These are phyloP conservation scores for Heliconius nattereri DNA, from an alignment of 1,140 invertebrate genomes.

Conservation along the genomic window DNA sequence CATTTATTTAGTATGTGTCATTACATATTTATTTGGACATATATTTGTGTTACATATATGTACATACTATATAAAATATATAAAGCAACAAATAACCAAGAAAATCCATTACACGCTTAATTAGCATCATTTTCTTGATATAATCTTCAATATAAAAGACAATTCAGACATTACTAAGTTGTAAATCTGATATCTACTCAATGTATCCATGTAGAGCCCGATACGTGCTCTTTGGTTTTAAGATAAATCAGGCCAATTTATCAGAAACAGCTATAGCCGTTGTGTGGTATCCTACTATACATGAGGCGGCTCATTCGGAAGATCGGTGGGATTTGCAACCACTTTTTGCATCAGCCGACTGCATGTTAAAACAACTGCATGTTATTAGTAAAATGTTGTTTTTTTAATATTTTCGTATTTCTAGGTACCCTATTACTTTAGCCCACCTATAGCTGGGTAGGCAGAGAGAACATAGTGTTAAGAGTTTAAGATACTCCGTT, in stretches of 20 bases:
- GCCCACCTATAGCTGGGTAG: too few relatives aligned
- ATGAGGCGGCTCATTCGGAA: constrained; percentile 28
- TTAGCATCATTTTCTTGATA: background rate
- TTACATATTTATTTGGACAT: too few relatives aligned
- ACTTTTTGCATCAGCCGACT: constrained; percentile 18
- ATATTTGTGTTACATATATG: background rate
- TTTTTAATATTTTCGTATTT: too few relatives aligned
- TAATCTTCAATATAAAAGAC: background rate
- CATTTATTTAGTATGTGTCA: background rate
- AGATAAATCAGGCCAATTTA: constrained; percentile 54
- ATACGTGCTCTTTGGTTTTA: constrained; percentile 38
- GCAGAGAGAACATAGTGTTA: background rate
- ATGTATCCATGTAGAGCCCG: constrained; percentile 20
- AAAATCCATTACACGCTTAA: background rate
- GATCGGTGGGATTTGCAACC: constrained; percentile 25
- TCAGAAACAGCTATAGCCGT: constrained; percentile 43
- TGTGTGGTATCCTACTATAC: constrained; percentile 36
- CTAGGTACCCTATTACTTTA: too few relatives aligned
- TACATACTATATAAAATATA: background rate
- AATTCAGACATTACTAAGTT: background rate
- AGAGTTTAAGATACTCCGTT: background rate
- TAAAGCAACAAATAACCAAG: background rate
- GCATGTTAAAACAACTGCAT: constrained; percentile 7
- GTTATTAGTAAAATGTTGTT: too few relatives aligned
- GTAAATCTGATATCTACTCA: constrained; percentile 34